Percentiles rank a stretch among this genome's conserved stretches.
phyloP scores from a whole-genome alignment of 2,888 invertebrate genomes.

The Nemapogon koenigi region DNA sequence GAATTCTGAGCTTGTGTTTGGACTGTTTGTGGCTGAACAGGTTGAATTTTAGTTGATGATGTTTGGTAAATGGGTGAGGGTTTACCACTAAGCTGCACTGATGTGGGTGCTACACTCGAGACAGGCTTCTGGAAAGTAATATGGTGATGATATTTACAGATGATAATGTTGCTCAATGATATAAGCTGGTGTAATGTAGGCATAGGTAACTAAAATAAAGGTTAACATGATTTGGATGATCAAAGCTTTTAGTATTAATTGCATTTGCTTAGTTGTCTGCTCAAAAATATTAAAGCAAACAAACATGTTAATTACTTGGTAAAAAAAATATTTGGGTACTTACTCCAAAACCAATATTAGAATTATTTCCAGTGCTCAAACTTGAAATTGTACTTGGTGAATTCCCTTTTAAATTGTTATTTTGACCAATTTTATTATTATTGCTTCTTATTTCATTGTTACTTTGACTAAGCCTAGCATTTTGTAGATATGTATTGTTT shows the following conservation, averaged over 20 bases:
- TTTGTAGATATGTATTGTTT: slow-evolving; percentile 62
- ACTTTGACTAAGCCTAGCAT: slow-evolving; percentile 51
- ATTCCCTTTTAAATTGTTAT: slow-evolving; percentile 30
- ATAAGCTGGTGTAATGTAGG: no score
- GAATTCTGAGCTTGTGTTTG: slow-evolving; percentile 42
- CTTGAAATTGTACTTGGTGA: slow-evolving; percentile 47
- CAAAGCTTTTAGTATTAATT: slow-evolving; percentile 4
- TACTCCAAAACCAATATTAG: slow-evolving; percentile 57
- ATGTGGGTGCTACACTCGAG: slow-evolving; percentile 85
- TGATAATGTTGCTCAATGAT: slow-evolving; percentile 24
- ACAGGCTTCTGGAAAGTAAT: slow-evolving; percentile 77
- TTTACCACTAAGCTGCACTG: slow-evolving; percentile 71
- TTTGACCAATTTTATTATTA: slow-evolving; percentile 32
- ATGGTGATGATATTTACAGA: slow-evolving; percentile 51
- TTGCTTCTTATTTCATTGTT: slow-evolving; percentile 42
- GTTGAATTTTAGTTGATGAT: slow-evolving; percentile 81
- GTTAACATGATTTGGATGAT: neutral
- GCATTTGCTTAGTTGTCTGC: neutral
- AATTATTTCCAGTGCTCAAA: slow-evolving; percentile 40
- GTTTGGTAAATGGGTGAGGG: slow-evolving; percentile 81
- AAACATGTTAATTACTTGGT: neutral
- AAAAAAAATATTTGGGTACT: slow-evolving; percentile 21
- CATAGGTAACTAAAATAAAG: neutral
- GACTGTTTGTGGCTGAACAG: slow-evolving; percentile 79
- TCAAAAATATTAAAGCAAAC: neutral